Conservation (phyloP, 2,888 invertebrate species). For the Gisinianus flammeolus region DNA sequence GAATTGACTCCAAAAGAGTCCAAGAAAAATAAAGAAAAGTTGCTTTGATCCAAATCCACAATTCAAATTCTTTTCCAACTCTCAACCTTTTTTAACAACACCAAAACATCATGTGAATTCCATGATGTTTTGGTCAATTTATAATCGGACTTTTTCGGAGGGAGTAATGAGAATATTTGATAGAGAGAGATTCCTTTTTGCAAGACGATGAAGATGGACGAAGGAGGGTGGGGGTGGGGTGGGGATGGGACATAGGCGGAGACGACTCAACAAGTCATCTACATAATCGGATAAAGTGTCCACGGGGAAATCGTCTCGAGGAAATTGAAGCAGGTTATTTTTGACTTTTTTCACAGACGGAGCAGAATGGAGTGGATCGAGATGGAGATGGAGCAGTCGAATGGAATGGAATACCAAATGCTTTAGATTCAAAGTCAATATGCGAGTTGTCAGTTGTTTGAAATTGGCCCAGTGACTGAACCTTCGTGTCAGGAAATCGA, state of each 20-base stretch:
- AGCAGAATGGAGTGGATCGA: too few relatives aligned
- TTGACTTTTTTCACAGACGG: too few relatives aligned
- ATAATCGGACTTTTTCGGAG: background rate
- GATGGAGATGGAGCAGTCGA: too few relatives aligned
- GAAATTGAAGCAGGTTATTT: conserved; percentile 43
- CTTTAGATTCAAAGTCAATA: conserved; percentile 31
- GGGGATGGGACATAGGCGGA: background rate
- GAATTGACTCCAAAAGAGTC: background rate
- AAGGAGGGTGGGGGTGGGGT: background rate
- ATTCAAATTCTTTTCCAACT: background rate
- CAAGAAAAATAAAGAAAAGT: background rate
- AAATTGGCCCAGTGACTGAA: conserved; percentile 27
- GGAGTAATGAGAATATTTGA: background rate
- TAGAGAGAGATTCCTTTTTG: background rate
- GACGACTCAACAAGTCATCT: conserved; percentile 20
- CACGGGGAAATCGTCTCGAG: conserved; percentile 36
- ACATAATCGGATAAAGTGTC: conserved; percentile 43
- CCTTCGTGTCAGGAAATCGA: conserved; percentile 30
- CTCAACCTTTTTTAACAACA: background rate
- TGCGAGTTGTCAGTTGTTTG: conserved; percentile 28
- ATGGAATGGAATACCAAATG: conserved; percentile 36
- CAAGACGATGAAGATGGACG: background rate
- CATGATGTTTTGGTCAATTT: too few relatives aligned
- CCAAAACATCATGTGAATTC: background rate
- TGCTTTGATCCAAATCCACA: background rate